Base-by-base conservation (phyloP, 1,140 invertebrate genomes). In the Conus ventricosus region DNA sequence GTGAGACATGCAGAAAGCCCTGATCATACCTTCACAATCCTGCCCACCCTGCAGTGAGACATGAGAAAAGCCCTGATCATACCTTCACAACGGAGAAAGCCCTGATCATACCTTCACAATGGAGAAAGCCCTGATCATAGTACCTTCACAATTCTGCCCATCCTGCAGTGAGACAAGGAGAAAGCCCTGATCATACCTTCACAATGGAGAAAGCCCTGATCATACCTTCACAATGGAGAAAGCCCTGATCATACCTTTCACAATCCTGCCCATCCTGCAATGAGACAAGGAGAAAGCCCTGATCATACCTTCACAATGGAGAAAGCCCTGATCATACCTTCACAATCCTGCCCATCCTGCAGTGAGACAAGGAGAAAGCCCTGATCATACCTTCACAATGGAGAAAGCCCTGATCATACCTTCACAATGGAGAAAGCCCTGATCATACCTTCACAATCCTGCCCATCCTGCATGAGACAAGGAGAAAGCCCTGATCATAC, bases 251-350 rank as follows among this genome's bases (percentile, higher is more conserved):
- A 63, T 92, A 95, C 95, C 92, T n/a, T 99, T 99, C 39, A 98
- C 97, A 93, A 99, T 99, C 88, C 98, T 96, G 0, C 97, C 97
- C 95, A 98, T 97, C 90, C 98, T 96, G 89, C 98, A n/a, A n/a
- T n/a, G n/a, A n/a, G n/a, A n/a, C n/a, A n/a, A n/a, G n/a, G n/a
- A n/a, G n/a, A n/a, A n/a, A 39, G 0, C 39, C 39, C 39, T 39
- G 11, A 71, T 27, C 88, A 63, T 92, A 95, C 95, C 92, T 99
- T 99, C 39, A 98, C 97, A 93, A 99, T 99, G n/a, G n/a, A n/a
- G n/a, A n/a, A n/a, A 39, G 0, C 39, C 39, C 39, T 39, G 11
- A 71, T 27, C 88, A 63, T 92, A 95, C 95, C 92, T 99, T 99
- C 39, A 98, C 97, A 93, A 99, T 99, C 88, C 98, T 96, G 0